phyloP scores from a whole-genome alignment of 2,888 invertebrate genomes.

The Andrena flavipes region DNA sequence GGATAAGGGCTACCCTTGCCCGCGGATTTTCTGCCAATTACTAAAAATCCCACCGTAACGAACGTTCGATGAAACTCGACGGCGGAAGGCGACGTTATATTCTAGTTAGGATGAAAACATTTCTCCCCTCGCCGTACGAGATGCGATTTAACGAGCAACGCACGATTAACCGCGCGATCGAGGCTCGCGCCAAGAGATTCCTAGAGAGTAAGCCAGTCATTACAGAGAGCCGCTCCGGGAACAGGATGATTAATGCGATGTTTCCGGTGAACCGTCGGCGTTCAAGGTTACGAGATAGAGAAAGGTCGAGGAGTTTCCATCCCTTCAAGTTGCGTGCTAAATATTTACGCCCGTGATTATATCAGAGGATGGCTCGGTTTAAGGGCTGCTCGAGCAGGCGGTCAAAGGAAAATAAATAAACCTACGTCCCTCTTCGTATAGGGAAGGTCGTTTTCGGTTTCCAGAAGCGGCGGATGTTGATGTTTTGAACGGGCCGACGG shows the following conservation, averaged over 20 bases:
- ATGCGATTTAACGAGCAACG: conserved; percentile 8
- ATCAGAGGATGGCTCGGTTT: not conserved
- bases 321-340: conserved; percentile 12
- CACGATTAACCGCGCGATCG: conserved; percentile 12
- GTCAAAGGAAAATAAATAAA: conserved; percentile 41
- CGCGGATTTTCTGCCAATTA: conserved; percentile 33
- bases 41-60: conserved; percentile 16
- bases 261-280: conserved; percentile 6
- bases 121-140: not conserved
- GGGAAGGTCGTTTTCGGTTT: not conserved
- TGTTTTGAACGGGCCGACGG: conserved; percentile 17
- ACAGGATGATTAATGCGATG: conserved; percentile 48
- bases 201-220: conserved; percentile 28
- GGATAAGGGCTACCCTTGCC: conserved; percentile 29
- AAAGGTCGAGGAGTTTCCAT: conserved; percentile 20
- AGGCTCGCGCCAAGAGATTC: conserved; percentile 17
- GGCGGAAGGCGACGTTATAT: conserved; percentile 7
- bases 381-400: conserved; percentile 7
- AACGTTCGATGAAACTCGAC: not conserved
- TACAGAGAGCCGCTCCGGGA: conserved; percentile 15
- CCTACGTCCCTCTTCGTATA: not conserved
- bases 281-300: conserved; percentile 41
- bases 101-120: conserved; percentile 24
- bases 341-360: conserved; percentile 55
- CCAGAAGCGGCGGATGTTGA: conserved; percentile 42